phyloP scores from a whole-genome alignment of 2,888 invertebrate genomes.

The Tachina fera region DNA sequence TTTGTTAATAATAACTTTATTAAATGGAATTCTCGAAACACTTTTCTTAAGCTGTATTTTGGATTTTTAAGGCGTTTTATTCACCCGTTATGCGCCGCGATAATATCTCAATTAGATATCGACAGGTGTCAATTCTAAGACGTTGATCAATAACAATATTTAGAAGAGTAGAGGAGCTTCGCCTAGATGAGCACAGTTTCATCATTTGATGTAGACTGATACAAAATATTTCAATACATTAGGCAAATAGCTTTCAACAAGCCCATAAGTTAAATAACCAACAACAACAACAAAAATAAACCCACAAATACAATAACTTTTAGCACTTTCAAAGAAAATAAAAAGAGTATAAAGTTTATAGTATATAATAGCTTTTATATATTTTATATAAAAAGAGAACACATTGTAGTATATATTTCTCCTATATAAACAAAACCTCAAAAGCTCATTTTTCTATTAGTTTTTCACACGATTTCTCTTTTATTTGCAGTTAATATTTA shows the following conservation, averaged over 20 bases:
- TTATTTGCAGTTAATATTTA: not conserved
- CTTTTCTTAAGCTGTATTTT: not conserved
- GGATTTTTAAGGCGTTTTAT: conserved; percentile 72
- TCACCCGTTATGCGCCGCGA: conserved; percentile 82
- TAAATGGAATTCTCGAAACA: conserved; percentile 30
- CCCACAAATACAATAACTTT: conserved; percentile 18
- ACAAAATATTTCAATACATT: conserved; percentile 47
- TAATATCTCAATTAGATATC: conserved; percentile 82
- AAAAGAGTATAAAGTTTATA: not conserved
- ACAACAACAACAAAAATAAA: conserved; percentile 4
- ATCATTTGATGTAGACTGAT: conserved; percentile 83
- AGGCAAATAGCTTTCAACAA: conserved; percentile 55
- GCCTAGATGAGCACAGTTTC: conserved; percentile 82
- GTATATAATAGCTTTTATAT: conserved; percentile 11
- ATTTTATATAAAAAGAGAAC: conserved; percentile 11
- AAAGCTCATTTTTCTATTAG: not conserved
- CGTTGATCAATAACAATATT: conserved; percentile 82
- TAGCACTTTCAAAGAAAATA: not conserved
- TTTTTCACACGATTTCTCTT: conserved; percentile 15
- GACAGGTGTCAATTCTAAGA: conserved; percentile 83
- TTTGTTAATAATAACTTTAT: conserved; percentile 25
- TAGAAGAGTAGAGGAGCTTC: conserved; percentile 79
- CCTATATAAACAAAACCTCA: conserved; percentile 10
- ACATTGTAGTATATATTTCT: not conserved
- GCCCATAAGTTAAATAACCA: conserved; percentile 2